These are phyloP conservation scores for Erannis defoliaria DNA, from an alignment of 2,888 invertebrate genomes.

Conservation along the genomic window DNA sequence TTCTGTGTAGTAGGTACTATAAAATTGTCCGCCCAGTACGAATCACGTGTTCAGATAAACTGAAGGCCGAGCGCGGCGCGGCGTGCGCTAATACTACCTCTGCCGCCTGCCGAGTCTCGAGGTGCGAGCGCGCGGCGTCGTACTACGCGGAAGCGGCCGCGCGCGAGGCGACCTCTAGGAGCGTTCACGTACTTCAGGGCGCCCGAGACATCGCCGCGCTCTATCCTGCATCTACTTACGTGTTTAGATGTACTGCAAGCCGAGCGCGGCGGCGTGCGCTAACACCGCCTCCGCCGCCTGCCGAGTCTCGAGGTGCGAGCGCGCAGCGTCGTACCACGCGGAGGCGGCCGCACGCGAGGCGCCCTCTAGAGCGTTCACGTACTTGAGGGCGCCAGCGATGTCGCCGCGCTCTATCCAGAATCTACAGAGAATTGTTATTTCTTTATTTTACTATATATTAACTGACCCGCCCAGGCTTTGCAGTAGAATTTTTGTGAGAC, in stretches of 20 bases:
- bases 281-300: conserved; percentile 96
- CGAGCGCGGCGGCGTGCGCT: conserved; percentile 94
- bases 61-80: conserved; percentile 90
- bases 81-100: conserved; percentile 96
- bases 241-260: conserved; percentile 76
- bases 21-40: too few relatives aligned
- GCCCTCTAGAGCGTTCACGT: conserved; percentile 95
- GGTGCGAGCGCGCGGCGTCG: conserved; percentile 91
- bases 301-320: conserved; percentile 93
- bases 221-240: conserved; percentile 85
- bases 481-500: too few relatives aligned
- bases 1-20: too few relatives aligned
- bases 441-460: too few relatives aligned
- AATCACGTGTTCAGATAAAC: conserved; percentile 55
- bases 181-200: conserved; percentile 95
- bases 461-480: too few relatives aligned
- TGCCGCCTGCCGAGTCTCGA: conserved; percentile 97
- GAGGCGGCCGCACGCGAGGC: conserved; percentile 93
- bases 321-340: conserved; percentile 94
- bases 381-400: conserved; percentile 93
- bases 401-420: conserved; percentile 96
- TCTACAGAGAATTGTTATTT: conserved; percentile 69
- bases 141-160: conserved; percentile 95
- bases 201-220: conserved; percentile 94
- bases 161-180: conserved; percentile 95